Conservation (phyloP, 2,888 invertebrate species). For the Drosophila stalkeri region DNA sequence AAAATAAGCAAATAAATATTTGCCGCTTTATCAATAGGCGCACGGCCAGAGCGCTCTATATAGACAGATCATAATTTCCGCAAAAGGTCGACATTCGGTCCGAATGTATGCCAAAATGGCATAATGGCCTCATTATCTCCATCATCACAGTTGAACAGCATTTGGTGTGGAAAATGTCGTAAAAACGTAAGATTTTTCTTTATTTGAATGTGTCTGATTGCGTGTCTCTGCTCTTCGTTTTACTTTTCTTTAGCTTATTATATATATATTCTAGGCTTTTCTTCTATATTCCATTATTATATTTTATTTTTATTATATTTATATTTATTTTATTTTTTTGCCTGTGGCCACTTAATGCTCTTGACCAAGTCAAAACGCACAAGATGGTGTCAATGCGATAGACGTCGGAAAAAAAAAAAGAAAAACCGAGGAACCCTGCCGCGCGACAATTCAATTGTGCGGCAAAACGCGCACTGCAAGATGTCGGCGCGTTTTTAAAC, state of each 20-base stretch:
- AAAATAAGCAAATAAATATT: constrained; percentile 10
- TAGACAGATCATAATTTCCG: constrained; percentile 73
- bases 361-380: constrained; percentile 61
- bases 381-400: constrained; percentile 73
- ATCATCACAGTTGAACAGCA: constrained; percentile 73
- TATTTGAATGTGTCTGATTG: constrained; percentile 23
- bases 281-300: not conserved
- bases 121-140: constrained; percentile 74
- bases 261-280: not conserved
- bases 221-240: constrained; percentile 29
- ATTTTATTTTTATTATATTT: constrained; percentile 9
- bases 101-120: constrained; percentile 55
- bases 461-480: constrained; percentile 46
- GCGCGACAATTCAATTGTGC: constrained; percentile 64
- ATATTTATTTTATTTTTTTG: constrained; percentile 19
- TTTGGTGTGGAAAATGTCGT: constrained; percentile 75
- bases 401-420: constrained; percentile 24
- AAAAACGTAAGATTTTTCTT: constrained; percentile 57
- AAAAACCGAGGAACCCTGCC: constrained; percentile 20
- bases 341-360: constrained; percentile 57
- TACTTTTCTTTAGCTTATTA: constrained; percentile 32
- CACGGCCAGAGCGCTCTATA: constrained; percentile 26
- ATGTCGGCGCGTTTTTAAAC: constrained; percentile 49
- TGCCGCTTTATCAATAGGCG: constrained; percentile 32
- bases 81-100: constrained; percentile 58